Evolutionary conservation across 2,888 invertebrate genomes (phyloP).

Genomic region (Lamellibrachia satsuma): DNA sequence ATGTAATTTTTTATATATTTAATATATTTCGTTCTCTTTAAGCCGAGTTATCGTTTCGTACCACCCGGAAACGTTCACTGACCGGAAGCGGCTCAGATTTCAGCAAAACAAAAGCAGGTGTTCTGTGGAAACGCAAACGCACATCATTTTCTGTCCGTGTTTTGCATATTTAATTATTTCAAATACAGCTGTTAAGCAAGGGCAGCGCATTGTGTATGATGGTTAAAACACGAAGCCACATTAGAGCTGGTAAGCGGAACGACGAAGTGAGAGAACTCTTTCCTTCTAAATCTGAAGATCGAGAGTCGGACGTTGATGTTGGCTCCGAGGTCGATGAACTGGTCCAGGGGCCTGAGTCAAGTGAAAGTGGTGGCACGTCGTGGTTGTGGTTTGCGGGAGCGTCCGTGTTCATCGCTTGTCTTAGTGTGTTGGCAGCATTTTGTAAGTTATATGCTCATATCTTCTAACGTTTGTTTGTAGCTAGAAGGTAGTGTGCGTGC

Average conservation of each 20-base stretch:
- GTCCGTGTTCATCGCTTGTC: neutral
- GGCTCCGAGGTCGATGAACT: neutral
- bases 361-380: neutral
- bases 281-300: neutral
- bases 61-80: neutral
- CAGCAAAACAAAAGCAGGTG: neutral
- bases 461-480: too few relatives aligned
- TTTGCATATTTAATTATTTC: neutral
- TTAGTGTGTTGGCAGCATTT: neutral
- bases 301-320: neutral
- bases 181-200: neutral
- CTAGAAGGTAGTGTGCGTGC: too few relatives aligned
- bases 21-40: neutral
- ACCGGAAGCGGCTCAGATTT: neutral
- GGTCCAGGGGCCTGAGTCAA: neutral
- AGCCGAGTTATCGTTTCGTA: neutral
- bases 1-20: too few relatives aligned
- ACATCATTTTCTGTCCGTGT: neutral
- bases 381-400: neutral
- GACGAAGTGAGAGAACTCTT: neutral
- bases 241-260: neutral
- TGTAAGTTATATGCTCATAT: neutral
- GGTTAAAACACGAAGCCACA: neutral
- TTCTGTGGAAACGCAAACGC: neutral
- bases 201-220: neutral